A percentile compares a stretch with the other conserved stretches of the same genome.
These are phyloP conservation scores for Conus ventricosus DNA, from an alignment of 1,140 invertebrate genomes.

Conservation along the genomic window DNA sequence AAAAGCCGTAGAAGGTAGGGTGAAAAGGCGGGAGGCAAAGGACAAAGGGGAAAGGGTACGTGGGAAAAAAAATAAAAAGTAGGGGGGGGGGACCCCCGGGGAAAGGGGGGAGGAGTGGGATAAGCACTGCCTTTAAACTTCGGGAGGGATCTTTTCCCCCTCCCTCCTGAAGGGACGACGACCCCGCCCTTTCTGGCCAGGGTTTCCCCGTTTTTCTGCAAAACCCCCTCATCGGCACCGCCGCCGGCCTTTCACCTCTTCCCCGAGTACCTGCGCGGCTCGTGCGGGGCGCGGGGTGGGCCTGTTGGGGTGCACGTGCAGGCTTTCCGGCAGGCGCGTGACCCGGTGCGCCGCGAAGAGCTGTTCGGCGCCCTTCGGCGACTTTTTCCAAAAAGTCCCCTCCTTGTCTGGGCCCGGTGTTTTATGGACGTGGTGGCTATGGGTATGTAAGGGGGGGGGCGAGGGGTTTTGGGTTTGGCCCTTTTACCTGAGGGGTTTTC, in stretches of 20 bases:
- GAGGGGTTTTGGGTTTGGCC: too few relatives aligned
- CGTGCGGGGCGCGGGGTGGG: conserved; percentile 20
- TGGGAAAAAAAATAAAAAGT: too few relatives aligned
- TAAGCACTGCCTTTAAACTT: too few relatives aligned
- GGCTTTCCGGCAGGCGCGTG: conserved; percentile 3
- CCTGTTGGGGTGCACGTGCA: conserved; percentile 42
- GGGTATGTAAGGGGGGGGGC: background rate
- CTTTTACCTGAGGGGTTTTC: too few relatives aligned
- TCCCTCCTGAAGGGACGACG: background rate
- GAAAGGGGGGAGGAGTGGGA: too few relatives aligned
- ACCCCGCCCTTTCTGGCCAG: background rate
- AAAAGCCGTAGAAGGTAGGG: too few relatives aligned
- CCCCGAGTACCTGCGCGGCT: conserved; percentile 22
- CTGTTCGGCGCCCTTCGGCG: background rate
- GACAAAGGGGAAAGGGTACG: too few relatives aligned
- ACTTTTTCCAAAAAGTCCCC: background rate
- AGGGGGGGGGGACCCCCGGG: too few relatives aligned
- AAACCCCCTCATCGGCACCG: conserved; percentile 28
- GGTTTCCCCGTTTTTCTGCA: background rate
- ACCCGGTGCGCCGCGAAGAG: background rate
- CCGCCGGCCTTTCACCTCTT: conserved; percentile 37
- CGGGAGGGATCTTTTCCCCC: too few relatives aligned
- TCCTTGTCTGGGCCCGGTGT: background rate
- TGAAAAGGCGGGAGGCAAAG: too few relatives aligned
- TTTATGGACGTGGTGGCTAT: background rate